Conservation (phyloP, 92 coral and sea anemone species). For the Anthopleura xanthogrammica region DNA sequence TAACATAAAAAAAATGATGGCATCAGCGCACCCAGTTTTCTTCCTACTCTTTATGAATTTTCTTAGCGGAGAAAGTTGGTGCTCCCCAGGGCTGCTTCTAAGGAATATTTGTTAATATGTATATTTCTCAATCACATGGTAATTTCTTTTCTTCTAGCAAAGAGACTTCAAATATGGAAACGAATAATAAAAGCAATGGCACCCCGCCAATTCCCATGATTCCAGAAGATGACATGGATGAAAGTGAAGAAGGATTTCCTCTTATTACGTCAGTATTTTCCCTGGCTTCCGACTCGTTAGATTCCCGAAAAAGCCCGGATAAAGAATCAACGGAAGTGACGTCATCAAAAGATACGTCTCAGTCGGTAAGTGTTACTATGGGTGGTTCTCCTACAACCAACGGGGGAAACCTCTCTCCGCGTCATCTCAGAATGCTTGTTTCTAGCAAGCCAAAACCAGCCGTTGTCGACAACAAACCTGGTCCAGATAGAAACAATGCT, state of each 20-base stretch:
- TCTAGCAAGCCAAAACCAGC: background rate
- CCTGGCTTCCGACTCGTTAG: constrained; percentile 45
- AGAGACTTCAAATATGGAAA: background rate
- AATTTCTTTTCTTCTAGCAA: constrained; percentile 3
- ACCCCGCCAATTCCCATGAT: constrained; percentile 45
- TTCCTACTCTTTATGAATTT: no score
- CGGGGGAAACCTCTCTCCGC: background rate
- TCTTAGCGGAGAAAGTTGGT: no score
- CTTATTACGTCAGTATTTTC: constrained; percentile 80
- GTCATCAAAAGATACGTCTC: background rate
- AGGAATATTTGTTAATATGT: no score
- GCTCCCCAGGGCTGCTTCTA: no score
- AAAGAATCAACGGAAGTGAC: background rate
- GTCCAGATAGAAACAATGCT: constrained; percentile 6
- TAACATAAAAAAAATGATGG: no score
- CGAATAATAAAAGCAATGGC: background rate
- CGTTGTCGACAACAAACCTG: background rate
- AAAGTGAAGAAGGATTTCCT: constrained; percentile 66
- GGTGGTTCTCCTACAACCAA: background rate
- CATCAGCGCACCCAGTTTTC: no score
- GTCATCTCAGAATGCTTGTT: background rate
- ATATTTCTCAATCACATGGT: background rate
- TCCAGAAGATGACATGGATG: constrained; percentile 69
- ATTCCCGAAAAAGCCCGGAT: background rate
- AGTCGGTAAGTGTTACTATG: background rate